These are phyloP conservation scores for Drosophila pseudoananassae DNA, from an alignment of 1,140 invertebrate genomes.

Conservation along the genomic window DNA sequence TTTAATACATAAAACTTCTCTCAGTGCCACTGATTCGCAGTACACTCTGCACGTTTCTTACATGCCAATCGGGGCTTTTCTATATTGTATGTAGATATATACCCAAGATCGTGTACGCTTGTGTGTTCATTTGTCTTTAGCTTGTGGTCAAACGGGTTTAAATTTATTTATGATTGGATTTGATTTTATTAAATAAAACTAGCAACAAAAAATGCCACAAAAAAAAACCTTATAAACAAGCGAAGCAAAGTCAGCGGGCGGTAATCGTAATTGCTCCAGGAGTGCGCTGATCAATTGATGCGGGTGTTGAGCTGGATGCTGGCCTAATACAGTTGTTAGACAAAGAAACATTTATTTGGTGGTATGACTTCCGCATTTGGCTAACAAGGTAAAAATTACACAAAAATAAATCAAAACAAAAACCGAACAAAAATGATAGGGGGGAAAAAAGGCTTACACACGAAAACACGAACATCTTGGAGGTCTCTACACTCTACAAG, in stretches of 20 bases:
- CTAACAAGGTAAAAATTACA: slow-evolving; percentile 29
- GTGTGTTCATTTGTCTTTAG: slow-evolving; percentile 39
- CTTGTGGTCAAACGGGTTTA: slow-evolving; percentile 79
- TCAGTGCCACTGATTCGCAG: slow-evolving; percentile 54
- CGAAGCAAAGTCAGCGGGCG: slow-evolving; percentile 69
- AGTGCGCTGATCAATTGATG: slow-evolving; percentile 52
- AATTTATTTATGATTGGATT: slow-evolving; percentile 82
- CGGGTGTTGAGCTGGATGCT: slow-evolving; percentile 32
- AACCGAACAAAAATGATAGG: not conserved
- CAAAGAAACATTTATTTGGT: slow-evolving; percentile 57
- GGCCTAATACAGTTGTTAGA: slow-evolving; percentile 77
- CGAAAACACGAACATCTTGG: slow-evolving; percentile 48
- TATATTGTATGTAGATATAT: slow-evolving; percentile 59
- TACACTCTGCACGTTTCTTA: slow-evolving; percentile 74
- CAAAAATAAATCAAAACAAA: slow-evolving; percentile 13
- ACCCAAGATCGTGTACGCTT: slow-evolving; percentile 23
- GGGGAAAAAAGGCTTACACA: slow-evolving; percentile 31
- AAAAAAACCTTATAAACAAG: slow-evolving; percentile 12
- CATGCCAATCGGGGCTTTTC: slow-evolving; percentile 67
- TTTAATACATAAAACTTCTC: not conserved
- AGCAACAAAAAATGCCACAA: slow-evolving; percentile 23
- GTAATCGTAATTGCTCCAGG: slow-evolving; percentile 68
- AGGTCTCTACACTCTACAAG: slow-evolving; percentile 29
- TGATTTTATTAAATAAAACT: slow-evolving; percentile 78
- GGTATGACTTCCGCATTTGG: slow-evolving; percentile 66